A percentile compares a stretch with the other conserved stretches of the same genome.
phyloP scores from a whole-genome alignment of 1,140 invertebrate genomes.

The Pollicipes pollicipes region DNA sequence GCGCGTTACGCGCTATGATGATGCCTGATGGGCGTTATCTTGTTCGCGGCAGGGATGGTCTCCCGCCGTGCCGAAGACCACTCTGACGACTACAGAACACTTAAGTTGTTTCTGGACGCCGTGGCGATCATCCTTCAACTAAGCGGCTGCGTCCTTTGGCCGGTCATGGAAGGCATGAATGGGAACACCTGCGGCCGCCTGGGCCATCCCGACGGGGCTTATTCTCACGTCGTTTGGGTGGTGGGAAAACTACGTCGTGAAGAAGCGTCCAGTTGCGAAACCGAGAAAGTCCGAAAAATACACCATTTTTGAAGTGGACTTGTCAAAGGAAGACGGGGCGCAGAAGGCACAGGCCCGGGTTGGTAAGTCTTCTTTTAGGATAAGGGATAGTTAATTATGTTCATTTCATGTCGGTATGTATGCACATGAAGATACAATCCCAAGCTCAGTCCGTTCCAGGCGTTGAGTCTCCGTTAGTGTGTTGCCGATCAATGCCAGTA shows the following conservation, averaged over 20 bases:
- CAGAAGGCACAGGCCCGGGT: not conserved
- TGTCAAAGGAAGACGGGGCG: not conserved
- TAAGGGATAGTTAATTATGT: too few species aligned
- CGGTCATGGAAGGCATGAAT: slow-evolving; percentile 12
- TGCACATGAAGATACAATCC: too few species aligned
- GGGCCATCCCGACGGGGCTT: slow-evolving; percentile 29
- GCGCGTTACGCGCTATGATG: too few species aligned
- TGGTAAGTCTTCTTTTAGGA: too few species aligned
- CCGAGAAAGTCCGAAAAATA: not conserved
- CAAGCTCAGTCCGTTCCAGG: too few species aligned
- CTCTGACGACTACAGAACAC: slow-evolving; percentile 26
- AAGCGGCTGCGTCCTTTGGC: slow-evolving; percentile 41
- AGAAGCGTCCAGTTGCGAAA: not conserved
- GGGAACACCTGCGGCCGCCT: slow-evolving; percentile 16
- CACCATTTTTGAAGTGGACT: not conserved
- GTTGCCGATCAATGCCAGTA: too few species aligned
- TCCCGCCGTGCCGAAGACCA: slow-evolving; percentile 62
- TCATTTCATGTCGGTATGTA: too few species aligned
- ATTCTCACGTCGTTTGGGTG: slow-evolving; percentile 32
- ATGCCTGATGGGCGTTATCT: too few species aligned
- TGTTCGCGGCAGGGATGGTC: slow-evolving; percentile 37
- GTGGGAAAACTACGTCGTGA: slow-evolving; percentile 39
- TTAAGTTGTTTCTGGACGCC: slow-evolving; percentile 64
- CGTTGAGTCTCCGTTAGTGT: too few species aligned
- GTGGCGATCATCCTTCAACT: slow-evolving; percentile 63